Evolutionary conservation across 2,113 vertebrate genomes (phyloP).

Genomic region (Corythornis madagascariensis): DNA sequence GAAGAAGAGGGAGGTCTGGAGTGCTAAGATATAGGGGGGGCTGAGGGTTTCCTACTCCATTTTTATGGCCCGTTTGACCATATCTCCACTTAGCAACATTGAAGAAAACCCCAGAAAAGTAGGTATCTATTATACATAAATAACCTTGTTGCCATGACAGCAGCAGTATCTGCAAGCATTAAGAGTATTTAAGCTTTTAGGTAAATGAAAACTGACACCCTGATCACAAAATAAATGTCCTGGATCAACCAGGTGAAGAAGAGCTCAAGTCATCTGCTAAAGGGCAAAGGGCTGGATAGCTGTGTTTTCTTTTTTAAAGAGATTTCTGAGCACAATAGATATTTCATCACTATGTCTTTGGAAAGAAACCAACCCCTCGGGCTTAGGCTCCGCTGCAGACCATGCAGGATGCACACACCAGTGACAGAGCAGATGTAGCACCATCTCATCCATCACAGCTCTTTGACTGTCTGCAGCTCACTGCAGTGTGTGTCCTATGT

Average conservation of each 20-base stretch:
- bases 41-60: background rate
- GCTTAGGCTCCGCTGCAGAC: background rate
- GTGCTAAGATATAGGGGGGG: rapidly evolving
- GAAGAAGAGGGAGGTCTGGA: background rate
- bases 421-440: background rate
- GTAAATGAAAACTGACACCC: constrained; percentile 39
- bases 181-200: constrained; percentile 9
- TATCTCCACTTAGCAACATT: background rate
- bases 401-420: background rate
- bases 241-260: background rate
- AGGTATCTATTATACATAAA: constrained; percentile 54
- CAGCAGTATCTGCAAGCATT: constrained; percentile 43
- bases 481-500: rapidly evolving
- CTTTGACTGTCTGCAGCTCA: background rate
- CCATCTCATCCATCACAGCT: background rate
- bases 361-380: background rate
- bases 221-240: constrained; percentile 14
- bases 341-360: background rate
- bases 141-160: constrained; percentile 64
- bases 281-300: background rate
- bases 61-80: background rate
- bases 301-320: background rate
- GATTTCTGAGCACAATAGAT: background rate
- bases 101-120: background rate
- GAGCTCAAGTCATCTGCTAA: background rate